Base-by-base conservation (phyloP, 2,888 invertebrate genomes). In the Byasa hedistus region DNA sequence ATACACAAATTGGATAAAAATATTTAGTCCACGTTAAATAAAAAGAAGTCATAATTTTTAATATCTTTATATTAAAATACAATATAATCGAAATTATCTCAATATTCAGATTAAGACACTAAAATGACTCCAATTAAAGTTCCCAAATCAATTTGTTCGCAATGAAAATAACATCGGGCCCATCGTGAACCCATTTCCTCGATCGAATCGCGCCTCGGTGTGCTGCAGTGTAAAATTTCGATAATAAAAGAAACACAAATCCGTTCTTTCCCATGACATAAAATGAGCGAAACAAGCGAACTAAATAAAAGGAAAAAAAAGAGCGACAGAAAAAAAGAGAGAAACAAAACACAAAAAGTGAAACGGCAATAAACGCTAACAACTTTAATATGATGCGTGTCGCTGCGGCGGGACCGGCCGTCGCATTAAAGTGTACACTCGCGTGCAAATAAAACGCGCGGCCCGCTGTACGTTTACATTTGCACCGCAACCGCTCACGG, bases 341-440 rank as follows among this genome's bases (percentile, higher is more conserved):
- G 32, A 32, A 15, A 3, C 39, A 15, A 39, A 58, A 55, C 51
- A 65, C 51, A 51, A 61, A 66, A 54, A 63, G n/a, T 48, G 56
- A 67, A 67, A 63, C 67, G 60, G 67, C 67, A 67, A 67, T 67
- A 67, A 67, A 67, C 67, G 67, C 60, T 67, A 67, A 67, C 67
- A 67, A 67, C 67, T 67, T 67, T 64, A 67, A 67, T 67, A 63
- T 67, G 67, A 67, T 67, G 67, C 67, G 67, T 67, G 67, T 67
- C 67, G 67, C 67, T 44, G 67, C 59, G 63, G 67, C 66, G 59
- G 59, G 51, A 48, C 67, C 63, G 56, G 63, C 59, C 67, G 63
- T 59, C 67, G 67, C 67, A 67, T 67, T 67, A 63, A 63, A 55
- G 59, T 58, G 62, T 54, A 51, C 61, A 65, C n/a, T 44, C 61